phyloP scores from a whole-genome alignment of 2,888 invertebrate genomes.

The Parnassius apollo region DNA sequence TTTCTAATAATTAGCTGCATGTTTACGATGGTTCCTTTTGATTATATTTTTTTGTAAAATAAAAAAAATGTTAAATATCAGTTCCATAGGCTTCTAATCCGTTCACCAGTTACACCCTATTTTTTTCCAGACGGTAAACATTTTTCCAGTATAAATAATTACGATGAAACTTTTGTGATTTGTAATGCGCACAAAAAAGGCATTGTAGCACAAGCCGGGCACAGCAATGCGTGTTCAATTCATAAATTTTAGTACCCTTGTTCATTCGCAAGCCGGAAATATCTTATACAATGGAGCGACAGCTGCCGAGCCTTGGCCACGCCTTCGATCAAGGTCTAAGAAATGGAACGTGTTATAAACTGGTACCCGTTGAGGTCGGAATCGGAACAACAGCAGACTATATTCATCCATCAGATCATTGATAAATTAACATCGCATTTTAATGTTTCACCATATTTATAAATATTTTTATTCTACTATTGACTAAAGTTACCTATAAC shows the following conservation, averaged over 20 bases:
- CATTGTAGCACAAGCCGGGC: no score
- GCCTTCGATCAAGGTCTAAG: constrained; percentile 64
- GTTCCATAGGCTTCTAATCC: no score
- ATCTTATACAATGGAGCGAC: constrained; percentile 26
- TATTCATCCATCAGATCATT: constrained; percentile 15
- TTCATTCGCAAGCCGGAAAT: constrained; percentile 22
- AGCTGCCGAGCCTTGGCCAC: constrained; percentile 46
- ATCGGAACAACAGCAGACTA: constrained; percentile 37
- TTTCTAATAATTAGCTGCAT: no score
- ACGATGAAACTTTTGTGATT: background rate
- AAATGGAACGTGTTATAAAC: constrained; percentile 59
- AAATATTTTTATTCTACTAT: no score
- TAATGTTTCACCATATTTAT: constrained; percentile 25
- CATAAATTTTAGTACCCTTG: background rate
- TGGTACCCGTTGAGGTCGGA: constrained; percentile 42
- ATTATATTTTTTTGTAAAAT: no score
- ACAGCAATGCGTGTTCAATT: no score
- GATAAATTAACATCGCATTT: constrained; percentile 25
- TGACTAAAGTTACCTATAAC: no score
- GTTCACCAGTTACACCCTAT: no score
- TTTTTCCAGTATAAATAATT: background rate
- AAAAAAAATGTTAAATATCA: no score
- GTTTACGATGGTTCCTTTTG: no score
- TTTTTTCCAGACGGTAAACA: no score
- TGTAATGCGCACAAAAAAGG: background rate